A percentile compares a stretch with the other conserved stretches of the same genome.
Conservation (phyloP, 1,140 invertebrate species). For the Bombus impatiens region DNA sequence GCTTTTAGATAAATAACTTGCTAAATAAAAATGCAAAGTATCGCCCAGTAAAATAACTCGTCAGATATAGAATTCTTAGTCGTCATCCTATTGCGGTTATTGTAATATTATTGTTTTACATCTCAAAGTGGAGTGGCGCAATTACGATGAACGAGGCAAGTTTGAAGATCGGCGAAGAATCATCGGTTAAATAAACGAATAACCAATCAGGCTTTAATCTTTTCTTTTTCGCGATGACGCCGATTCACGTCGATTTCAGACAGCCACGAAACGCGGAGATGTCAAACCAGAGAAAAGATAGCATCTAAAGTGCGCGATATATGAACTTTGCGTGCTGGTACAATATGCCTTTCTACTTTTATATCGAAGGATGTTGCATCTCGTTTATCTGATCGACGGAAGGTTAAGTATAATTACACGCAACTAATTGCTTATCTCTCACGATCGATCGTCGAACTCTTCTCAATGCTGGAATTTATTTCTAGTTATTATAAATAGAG, state of each 20-base stretch:
- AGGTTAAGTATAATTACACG: constrained; percentile 26
- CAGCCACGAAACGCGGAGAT: background rate
- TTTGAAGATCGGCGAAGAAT: constrained; percentile 1
- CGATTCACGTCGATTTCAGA: constrained; percentile 10
- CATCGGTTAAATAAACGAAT: background rate
- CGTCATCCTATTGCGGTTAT: too few species aligned
- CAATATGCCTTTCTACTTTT: background rate
- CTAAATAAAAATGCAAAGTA: background rate
- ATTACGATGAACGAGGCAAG: background rate
- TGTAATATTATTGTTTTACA: background rate
- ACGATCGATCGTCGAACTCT: too few species aligned
- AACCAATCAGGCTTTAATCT: constrained; percentile 21
- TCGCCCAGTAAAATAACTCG: too few species aligned
- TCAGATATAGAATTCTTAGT: background rate
- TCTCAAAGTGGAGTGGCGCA: background rate
- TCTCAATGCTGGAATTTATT: background rate
- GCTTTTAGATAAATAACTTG: too few species aligned
- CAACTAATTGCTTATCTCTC: constrained; percentile 12
- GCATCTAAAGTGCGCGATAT: background rate
- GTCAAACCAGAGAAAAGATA: constrained; percentile 5
- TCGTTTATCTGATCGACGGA: constrained; percentile 2
- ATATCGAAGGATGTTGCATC: background rate
- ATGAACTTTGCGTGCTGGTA: constrained; percentile 4
- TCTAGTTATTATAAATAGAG: background rate
- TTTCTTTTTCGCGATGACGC: background rate